These are phyloP conservation scores for Trematocara zebra DNA, from an alignment of 2,113 vertebrate genomes.

Conservation along the genomic window DNA sequence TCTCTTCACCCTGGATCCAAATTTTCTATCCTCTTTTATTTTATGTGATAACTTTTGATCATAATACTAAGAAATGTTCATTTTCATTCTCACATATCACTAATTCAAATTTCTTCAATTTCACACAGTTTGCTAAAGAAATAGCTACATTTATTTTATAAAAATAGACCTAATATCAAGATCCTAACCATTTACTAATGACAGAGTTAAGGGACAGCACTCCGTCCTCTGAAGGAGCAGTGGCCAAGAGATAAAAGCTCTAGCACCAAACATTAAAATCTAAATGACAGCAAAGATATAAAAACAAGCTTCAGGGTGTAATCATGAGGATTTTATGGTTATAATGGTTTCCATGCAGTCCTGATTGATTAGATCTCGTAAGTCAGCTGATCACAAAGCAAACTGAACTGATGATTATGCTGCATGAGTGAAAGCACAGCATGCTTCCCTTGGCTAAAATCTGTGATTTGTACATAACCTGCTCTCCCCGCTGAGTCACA, in stretches of 20 bases:
- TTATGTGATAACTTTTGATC: background rate
- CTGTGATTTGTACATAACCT: background rate
- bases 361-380: background rate
- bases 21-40: background rate
- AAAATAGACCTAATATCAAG: background rate
- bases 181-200: background rate
- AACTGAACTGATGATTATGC: background rate
- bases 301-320: background rate
- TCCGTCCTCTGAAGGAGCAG: background rate
- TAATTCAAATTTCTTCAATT: background rate
- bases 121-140: background rate
- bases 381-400: background rate
- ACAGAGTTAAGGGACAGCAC: background rate
- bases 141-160: background rate
- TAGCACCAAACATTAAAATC: background rate
- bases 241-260: background rate
- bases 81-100: fast-evolving
- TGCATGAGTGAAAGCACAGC: background rate
- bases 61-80: background rate
- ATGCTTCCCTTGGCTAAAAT: background rate
- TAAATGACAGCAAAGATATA: background rate
- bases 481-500: background rate
- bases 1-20: background rate
- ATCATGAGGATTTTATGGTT: background rate
- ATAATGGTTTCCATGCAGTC: background rate